Percentiles rank a stretch among this genome's conserved stretches.
phyloP scores from a whole-genome alignment of 2,888 invertebrate species.

The Hyppa rectilinea region DNA sequence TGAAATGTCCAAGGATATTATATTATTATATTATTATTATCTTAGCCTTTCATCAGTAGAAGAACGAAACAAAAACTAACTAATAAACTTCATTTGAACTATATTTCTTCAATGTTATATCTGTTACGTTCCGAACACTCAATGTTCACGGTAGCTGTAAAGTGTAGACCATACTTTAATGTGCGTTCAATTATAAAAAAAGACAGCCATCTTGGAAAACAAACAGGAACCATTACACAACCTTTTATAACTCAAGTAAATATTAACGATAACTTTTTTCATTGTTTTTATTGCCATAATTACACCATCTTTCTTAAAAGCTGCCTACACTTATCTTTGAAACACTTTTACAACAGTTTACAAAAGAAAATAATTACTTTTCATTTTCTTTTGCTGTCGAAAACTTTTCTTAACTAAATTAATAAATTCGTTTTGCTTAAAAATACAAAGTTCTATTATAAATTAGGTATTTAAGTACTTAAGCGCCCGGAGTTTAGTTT shows the following conservation, averaged over 20 bases:
- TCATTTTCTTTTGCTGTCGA: constrained; percentile 38
- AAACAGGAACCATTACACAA: constrained; percentile 22
- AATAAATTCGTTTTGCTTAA: constrained; percentile 40
- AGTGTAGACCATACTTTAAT: background rate
- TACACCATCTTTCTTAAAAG: constrained; percentile 21
- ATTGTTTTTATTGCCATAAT: constrained; percentile 34
- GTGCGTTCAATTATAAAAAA: constrained; percentile 9
- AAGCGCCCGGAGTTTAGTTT: constrained; percentile 37
- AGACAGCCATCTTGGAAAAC: constrained; percentile 26
- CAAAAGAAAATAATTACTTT: constrained; percentile 52
- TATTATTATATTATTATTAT: no score
- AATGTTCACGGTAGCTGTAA: background rate
- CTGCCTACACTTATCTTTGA: constrained; percentile 28
- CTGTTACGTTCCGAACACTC: background rate
- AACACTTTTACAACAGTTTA: constrained; percentile 41
- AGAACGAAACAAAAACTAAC: no score
- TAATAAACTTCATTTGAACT: background rate
- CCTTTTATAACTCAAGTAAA: constrained; percentile 18
- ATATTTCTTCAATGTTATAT: background rate
- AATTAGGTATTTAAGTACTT: constrained; percentile 37
- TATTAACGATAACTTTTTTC: constrained; percentile 31
- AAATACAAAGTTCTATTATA: constrained; percentile 44
- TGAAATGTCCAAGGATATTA: no score
- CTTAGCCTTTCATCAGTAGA: background rate
- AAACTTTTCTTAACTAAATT: constrained; percentile 41